A percentile compares a stretch with the other conserved stretches of the same genome.
phyloP scores from a whole-genome alignment of 2,113 vertebrate species.

The Epinephelus lanceolatus region DNA sequence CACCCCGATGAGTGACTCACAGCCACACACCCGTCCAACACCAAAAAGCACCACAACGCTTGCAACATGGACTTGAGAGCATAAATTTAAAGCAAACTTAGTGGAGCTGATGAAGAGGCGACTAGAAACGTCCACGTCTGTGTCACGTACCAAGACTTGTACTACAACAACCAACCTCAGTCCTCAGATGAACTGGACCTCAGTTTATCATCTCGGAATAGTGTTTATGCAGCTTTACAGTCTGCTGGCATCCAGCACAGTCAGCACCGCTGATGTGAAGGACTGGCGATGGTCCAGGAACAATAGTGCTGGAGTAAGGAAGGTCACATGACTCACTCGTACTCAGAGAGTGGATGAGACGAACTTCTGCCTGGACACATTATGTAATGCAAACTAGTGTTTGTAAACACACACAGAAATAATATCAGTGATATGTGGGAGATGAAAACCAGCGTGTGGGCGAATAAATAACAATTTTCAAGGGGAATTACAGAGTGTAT shows the following conservation, averaged over 20 bases:
- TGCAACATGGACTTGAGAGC: too few species aligned
- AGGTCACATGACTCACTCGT: constrained; percentile 55
- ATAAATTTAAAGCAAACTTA: too few species aligned
- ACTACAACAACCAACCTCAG: background rate
- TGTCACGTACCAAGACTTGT: background rate
- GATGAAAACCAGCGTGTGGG: background rate
- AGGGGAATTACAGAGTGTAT: constrained; percentile 21
- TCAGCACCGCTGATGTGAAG: constrained; percentile 29
- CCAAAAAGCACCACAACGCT: too few species aligned
- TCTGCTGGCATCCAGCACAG: constrained; percentile 16
- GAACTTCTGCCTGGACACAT: constrained; percentile 11
- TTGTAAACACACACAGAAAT: constrained; percentile 17
- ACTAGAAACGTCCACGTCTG: too few species aligned
- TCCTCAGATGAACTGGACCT: constrained; percentile 13
- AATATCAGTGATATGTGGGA: background rate
- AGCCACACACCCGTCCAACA: too few species aligned
- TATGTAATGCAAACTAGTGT: constrained; percentile 11
- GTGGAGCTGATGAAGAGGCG: too few species aligned
- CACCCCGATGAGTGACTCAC: too few species aligned
- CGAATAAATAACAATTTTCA: background rate
- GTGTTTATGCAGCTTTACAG: constrained; percentile 22
- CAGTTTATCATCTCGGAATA: constrained; percentile 5
- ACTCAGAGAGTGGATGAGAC: background rate
- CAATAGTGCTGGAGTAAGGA: background rate
- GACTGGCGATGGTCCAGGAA: constrained; percentile 34